Conservation (phyloP, 2,888 invertebrate species). For the Aethes cnicana region DNA sequence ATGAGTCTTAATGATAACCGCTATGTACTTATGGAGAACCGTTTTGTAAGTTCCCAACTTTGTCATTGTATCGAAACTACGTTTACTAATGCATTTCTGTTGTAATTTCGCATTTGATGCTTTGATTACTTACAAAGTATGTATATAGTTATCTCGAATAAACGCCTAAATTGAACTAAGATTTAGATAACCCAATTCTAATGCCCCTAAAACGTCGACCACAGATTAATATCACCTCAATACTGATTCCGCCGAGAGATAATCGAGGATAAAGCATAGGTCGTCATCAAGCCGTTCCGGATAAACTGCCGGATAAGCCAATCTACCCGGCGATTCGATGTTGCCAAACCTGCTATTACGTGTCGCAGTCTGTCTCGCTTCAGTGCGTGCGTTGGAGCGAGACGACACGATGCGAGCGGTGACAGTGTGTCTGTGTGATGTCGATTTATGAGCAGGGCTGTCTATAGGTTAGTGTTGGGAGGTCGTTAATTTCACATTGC, state of each 20-base stretch:
- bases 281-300: constrained; percentile 41
- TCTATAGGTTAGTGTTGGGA: constrained; percentile 5
- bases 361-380: constrained; percentile 5
- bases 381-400: constrained; percentile 1
- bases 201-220: constrained; percentile 26
- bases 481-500: neutral
- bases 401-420: constrained; percentile 3
- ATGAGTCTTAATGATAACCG: too few species aligned
- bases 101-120: too few species aligned
- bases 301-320: constrained; percentile 31
- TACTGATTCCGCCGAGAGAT: constrained; percentile 39
- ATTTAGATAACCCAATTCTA: constrained; percentile 7
- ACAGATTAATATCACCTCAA: constrained; percentile 33
- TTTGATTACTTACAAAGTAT: too few species aligned
- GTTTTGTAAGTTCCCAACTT: too few species aligned
- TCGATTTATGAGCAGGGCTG: constrained; percentile 20
- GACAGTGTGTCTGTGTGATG: constrained; percentile 5
- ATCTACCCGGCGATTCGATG: constrained; percentile 23
- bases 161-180: neutral
- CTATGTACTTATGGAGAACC: too few species aligned
- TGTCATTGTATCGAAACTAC: too few species aligned
- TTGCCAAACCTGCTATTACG: constrained; percentile 13
- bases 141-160: neutral
- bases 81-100: too few species aligned
- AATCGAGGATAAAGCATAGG: constrained; percentile 39